Conservation (phyloP, 2,797 vertebrate genomes). For the Limosa lapponica region DNA sequence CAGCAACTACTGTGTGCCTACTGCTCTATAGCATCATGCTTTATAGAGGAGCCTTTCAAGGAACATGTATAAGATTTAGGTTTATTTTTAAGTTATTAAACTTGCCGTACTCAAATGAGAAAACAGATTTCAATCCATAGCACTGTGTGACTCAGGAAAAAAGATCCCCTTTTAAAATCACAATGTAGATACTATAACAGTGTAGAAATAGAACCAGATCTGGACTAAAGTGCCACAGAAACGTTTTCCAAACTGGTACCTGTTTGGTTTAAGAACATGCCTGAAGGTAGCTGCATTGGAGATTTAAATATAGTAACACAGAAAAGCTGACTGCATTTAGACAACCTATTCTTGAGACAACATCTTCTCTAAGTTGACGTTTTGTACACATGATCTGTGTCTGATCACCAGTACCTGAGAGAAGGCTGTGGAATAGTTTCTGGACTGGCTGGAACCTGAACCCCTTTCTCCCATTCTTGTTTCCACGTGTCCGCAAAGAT, state of each 20-base stretch:
- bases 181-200: neutral
- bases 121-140: neutral
- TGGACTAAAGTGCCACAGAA: neutral
- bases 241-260: neutral
- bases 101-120: neutral
- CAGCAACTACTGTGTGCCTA: neutral
- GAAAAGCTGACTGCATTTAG: neutral
- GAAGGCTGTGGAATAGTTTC: slow-evolving; percentile 91
- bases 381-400: accelerated
- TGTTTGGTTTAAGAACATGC: neutral
- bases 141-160: neutral
- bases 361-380: neutral
- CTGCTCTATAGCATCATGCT: neutral
- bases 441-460: slow-evolving; percentile 94
- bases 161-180: neutral
- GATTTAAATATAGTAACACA: neutral
- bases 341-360: neutral
- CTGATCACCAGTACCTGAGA: slow-evolving; percentile 83
- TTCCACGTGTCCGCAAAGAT: slow-evolving; percentile 95
- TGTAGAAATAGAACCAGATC: neutral
- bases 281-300: neutral
- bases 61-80: neutral
- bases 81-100: neutral
- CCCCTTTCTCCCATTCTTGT: slow-evolving; percentile 99
- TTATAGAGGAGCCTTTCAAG: neutral